Evolutionary conservation across 2,888 invertebrate genomes (phyloP).

Genomic region (Phorcus lineatus): DNA sequence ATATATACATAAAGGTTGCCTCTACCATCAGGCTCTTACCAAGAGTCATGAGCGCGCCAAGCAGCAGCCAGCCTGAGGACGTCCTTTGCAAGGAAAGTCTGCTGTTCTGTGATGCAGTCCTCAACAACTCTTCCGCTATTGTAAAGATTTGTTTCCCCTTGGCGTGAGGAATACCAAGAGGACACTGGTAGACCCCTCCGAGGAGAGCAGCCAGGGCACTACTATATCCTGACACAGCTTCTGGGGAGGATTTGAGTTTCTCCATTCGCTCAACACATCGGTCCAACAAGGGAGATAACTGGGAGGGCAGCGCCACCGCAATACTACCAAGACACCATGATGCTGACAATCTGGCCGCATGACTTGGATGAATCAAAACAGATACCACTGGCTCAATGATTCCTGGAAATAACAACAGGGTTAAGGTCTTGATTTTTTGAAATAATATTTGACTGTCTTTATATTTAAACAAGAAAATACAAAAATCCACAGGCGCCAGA

Average conservation of each 20-base stretch:
- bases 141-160: constrained; percentile 97
- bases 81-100: constrained; percentile 94
- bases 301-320: constrained; percentile 94
- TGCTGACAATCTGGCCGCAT: constrained; percentile 93
- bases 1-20: too few relatives aligned
- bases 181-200: constrained; percentile 86
- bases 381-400: constrained; percentile 86
- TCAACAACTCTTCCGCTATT: constrained; percentile 94
- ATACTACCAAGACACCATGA: constrained; percentile 95
- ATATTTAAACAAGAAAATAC: too few relatives aligned
- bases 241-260: constrained; percentile 88
- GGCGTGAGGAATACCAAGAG: constrained; percentile 90
- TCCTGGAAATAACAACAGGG: constrained; percentile 76
- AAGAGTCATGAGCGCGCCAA: constrained; percentile 96
- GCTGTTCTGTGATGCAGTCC: constrained; percentile 97
- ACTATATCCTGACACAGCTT: constrained; percentile 86
- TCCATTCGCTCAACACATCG: constrained; percentile 76
- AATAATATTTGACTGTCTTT: neutral
- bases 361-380: constrained; percentile 94
- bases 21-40: constrained; percentile 78
- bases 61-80: constrained; percentile 97
- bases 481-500: too few relatives aligned
- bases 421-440: neutral
- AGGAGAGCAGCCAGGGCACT: constrained; percentile 94
- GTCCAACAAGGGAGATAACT: constrained; percentile 94